Evolutionary conservation across 2,797 vertebrate genomes (phyloP).

Genomic region (Enteromius trimaculatus): DNA sequence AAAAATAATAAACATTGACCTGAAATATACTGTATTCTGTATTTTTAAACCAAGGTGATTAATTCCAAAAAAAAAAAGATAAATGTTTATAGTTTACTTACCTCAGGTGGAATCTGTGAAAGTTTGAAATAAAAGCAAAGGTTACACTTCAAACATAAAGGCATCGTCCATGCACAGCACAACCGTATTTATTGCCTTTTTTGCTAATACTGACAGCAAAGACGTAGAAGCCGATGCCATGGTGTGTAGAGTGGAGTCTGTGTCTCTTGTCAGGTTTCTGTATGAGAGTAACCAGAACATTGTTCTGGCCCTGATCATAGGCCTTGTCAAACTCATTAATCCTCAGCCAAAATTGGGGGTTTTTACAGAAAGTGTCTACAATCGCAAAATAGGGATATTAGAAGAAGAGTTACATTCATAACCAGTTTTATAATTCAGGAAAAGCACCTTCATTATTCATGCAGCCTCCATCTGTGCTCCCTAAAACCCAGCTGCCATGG

Average conservation of each 20-base stretch:
- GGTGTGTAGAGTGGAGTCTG: slow-evolving; percentile 68
- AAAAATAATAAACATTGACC: too few species aligned
- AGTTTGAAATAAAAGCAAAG: slow-evolving; percentile 14
- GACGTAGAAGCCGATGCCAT: slow-evolving; percentile 68
- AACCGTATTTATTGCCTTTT: not conserved
- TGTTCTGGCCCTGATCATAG: slow-evolving; percentile 59
- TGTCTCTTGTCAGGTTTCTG: slow-evolving; percentile 85
- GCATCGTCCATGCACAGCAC: not conserved
- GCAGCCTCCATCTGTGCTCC: slow-evolving; percentile 81
- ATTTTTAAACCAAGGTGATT: not conserved
- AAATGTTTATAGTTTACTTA: not conserved
- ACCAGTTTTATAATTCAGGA: not conserved
- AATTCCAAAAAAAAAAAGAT: not conserved
- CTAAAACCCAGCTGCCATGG: slow-evolving; percentile 81
- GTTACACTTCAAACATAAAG: not conserved
- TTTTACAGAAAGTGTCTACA: slow-evolving; percentile 84
- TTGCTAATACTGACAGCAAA: slow-evolving; percentile 73
- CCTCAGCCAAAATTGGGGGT: slow-evolving; percentile 82
- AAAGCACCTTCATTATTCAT: slow-evolving; percentile 63
- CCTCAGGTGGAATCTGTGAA: slow-evolving; percentile 62
- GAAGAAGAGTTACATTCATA: not conserved
- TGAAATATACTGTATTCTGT: not conserved
- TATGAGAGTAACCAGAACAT: slow-evolving; percentile 84
- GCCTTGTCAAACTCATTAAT: slow-evolving; percentile 51
- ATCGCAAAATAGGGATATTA: not conserved